Conservation (phyloP, 2,888 invertebrate species). For the Dryomyza anilis region DNA sequence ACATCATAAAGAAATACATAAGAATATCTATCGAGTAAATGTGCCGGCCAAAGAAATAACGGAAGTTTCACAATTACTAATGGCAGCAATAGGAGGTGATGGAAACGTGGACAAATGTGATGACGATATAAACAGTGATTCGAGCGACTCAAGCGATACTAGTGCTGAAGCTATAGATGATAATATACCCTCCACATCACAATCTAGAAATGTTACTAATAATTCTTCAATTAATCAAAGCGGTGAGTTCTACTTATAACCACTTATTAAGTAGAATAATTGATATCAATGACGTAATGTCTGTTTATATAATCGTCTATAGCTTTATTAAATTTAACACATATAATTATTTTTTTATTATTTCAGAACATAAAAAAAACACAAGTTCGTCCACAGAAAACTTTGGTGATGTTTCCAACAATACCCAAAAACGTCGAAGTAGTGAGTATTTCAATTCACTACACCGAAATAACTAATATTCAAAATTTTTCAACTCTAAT, state of each 20-base stretch:
- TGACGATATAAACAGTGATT: background rate
- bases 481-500: background rate
- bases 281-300: background rate
- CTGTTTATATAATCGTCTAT: background rate
- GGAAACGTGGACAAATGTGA: background rate
- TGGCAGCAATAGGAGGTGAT: slow-evolving; percentile 13
- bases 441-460: background rate
- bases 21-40: slow-evolving; percentile 18
- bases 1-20: slow-evolving; percentile 24
- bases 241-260: background rate
- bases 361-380: background rate
- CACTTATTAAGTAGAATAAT: background rate
- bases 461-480: background rate
- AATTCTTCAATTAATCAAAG: background rate
- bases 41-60: slow-evolving; percentile 16
- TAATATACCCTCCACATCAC: background rate
- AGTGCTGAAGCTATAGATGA: background rate
- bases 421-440: background rate
- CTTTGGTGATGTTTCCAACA: background rate
- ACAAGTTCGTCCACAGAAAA: background rate
- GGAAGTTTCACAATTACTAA: slow-evolving; percentile 8
- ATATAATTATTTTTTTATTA: background rate
- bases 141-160: background rate
- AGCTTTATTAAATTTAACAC: background rate
- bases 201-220: background rate